phyloP scores from a whole-genome alignment of 2,113 vertebrate genomes.

The Phylloscopus trochilus region DNA sequence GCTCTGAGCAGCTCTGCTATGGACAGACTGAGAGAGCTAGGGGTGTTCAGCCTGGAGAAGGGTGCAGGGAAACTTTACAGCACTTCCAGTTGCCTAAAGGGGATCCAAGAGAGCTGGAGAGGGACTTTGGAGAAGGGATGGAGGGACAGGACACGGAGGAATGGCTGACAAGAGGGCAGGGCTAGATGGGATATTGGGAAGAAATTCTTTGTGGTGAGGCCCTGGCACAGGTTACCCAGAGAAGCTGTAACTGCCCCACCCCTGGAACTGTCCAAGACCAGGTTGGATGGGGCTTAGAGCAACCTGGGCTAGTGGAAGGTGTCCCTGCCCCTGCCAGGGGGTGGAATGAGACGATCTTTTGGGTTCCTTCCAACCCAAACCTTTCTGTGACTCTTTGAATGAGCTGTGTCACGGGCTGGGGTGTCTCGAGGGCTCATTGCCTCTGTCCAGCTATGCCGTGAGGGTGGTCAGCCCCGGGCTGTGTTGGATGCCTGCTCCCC shows the following conservation, averaged over 20 bases:
- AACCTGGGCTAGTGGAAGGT: background rate
- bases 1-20: background rate
- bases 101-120: background rate
- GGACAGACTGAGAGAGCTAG: background rate
- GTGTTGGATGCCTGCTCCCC: background rate
- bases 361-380: background rate
- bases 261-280: background rate
- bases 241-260: background rate
- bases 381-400: background rate
- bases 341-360: background rate
- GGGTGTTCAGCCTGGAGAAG: background rate
- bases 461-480: background rate
- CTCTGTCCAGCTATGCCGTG: too few species aligned
- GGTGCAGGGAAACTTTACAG: background rate
- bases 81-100: background rate
- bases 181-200: background rate
- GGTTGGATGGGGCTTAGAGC: background rate
- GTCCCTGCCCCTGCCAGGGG: background rate
- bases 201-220: background rate
- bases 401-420: rapidly evolving
- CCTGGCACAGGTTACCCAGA: background rate
- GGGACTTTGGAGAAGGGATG: background rate
- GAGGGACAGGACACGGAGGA: background rate
- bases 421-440: rapidly evolving
- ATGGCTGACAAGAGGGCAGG: background rate